Percentiles rank a stretch among this genome's conserved stretches.
Evolutionary conservation across 2,113 vertebrate genomes (phyloP).

Genomic region (Pycnonotus jocosus): DNA sequence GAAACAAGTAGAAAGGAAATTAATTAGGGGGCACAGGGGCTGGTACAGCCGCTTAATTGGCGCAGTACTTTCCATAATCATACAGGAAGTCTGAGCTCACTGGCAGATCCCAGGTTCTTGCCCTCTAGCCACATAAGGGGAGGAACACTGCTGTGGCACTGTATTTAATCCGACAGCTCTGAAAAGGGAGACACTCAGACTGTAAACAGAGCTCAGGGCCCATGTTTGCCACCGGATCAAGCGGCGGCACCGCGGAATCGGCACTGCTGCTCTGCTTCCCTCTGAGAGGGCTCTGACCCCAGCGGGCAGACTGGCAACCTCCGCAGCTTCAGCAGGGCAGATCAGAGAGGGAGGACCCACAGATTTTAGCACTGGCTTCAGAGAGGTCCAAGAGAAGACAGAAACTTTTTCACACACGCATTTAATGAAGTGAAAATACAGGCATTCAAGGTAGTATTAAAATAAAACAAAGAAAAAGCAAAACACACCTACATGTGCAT

Average conservation of each 20-base stretch:
- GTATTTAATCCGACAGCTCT: background rate
- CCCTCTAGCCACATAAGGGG: background rate
- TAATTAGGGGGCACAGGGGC: background rate
- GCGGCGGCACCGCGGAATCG: rapidly evolving
- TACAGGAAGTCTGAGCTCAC: background rate
- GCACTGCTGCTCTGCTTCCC: background rate
- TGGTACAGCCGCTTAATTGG: slow-evolving; percentile 2
- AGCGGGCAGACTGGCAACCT: rapidly evolving
- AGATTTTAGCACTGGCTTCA: background rate
- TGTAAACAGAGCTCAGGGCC: slow-evolving; percentile 14
- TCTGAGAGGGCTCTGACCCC: background rate
- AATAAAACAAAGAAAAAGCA: background rate
- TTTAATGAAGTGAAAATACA: background rate
- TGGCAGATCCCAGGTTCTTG: background rate
- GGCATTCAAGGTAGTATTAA: background rate
- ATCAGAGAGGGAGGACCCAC: background rate
- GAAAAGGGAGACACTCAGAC: background rate
- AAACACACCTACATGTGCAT: background rate
- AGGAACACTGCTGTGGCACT: background rate
- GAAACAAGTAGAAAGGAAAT: background rate
- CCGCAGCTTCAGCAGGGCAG: background rate
- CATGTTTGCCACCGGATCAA: background rate
- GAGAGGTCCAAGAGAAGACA: background rate
- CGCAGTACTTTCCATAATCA: background rate
- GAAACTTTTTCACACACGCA: background rate